phyloP scores from a whole-genome alignment of 2,888 invertebrate genomes.

The Ditylenchus weischeri region DNA sequence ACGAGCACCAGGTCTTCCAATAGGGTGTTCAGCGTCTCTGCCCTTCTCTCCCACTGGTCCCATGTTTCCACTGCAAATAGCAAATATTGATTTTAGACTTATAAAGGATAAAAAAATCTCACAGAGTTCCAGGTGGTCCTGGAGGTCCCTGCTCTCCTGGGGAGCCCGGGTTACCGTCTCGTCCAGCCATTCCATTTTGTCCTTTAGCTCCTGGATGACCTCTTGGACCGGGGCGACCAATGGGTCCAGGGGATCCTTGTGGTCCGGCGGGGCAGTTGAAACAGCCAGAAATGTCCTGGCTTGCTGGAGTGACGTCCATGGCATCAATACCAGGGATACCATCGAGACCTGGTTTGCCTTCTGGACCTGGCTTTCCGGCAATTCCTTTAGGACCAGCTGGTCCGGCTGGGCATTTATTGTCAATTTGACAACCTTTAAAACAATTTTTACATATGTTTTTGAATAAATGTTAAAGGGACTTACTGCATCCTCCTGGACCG shows the following conservation, averaged over 20 bases:
- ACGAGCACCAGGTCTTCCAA: conserved; percentile 56
- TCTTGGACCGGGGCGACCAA: conserved; percentile 53
- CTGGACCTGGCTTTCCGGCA: conserved; percentile 37
- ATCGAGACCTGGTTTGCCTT: conserved; percentile 42
- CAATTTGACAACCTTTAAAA: conserved; percentile 29
- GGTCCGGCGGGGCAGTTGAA: conserved; percentile 57
- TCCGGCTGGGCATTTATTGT: conserved; percentile 55
- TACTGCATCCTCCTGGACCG: conserved; percentile 33
- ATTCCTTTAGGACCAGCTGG: conserved; percentile 51
- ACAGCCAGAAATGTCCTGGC: conserved; percentile 26
- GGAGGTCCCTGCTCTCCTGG: conserved; percentile 52
- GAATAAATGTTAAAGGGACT: conserved; percentile 10
- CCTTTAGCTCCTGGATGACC: conserved; percentile 52
- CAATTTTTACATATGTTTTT: neutral
- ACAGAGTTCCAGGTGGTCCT: conserved; percentile 53
- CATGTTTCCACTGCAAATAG: conserved; percentile 4
- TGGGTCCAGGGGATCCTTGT: conserved; percentile 47
- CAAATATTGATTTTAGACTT: neutral
- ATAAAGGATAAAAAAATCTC: conserved; percentile 21
- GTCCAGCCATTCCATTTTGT: conserved; percentile 50
- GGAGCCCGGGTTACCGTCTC: conserved; percentile 55
- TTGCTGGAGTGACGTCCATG: conserved; percentile 52
- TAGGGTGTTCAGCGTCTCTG: conserved; percentile 42
- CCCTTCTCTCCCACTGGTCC: conserved; percentile 26
- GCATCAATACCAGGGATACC: conserved; percentile 50